Evolutionary conservation across 2,888 invertebrate species (phyloP), one percentile per base, ranked within the genome.

Genomic region (Lymantria monacha): DNA sequence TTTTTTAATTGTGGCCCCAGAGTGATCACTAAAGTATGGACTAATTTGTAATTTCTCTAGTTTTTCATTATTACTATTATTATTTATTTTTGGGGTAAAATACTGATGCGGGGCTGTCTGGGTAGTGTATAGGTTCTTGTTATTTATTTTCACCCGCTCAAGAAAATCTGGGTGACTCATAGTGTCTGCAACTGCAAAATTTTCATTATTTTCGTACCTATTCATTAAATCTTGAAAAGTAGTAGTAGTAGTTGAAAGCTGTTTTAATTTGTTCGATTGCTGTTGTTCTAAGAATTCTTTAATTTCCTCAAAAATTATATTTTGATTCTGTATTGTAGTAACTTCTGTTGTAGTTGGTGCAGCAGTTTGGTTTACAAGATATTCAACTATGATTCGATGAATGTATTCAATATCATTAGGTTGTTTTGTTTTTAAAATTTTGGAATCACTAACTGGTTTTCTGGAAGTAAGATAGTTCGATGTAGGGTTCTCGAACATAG

Each of bases 361-460:
- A 43, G 31, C 15, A 11, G 53, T 51, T 48, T 61, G 61, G 12
- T 57, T 65, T n/a, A 63, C 51, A 10, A 76, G 51, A 37, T 70
- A 73, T 46, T 69, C 60, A 30, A 66, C 59, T 46, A 80, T 53
- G 15, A 78, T 63, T 47, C 67, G 65, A 31, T 57, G 71, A 3
- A 79, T 61, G 43, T 62, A 60, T 44, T 73, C 69, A 30, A 67
- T 60, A 56, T 69, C 66, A 49, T 61, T 61, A 48, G 66, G 53
- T 45, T 51, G 55, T 13, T 14, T 14, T 30, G 44, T 12, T 14
- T 11, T 38, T 15, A 30, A 14, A 33, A 46, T 47, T 1, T 42
- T 30, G 22, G 42, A 43, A 38, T 31, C 12, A 8, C 41, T 47
- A 0, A 46, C 53, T 0, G 37, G 36, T 48, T 37, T 15, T 40